Conservation (phyloP, 2,797 vertebrate genomes). For the Lepilemur ruficaudatus region DNA sequence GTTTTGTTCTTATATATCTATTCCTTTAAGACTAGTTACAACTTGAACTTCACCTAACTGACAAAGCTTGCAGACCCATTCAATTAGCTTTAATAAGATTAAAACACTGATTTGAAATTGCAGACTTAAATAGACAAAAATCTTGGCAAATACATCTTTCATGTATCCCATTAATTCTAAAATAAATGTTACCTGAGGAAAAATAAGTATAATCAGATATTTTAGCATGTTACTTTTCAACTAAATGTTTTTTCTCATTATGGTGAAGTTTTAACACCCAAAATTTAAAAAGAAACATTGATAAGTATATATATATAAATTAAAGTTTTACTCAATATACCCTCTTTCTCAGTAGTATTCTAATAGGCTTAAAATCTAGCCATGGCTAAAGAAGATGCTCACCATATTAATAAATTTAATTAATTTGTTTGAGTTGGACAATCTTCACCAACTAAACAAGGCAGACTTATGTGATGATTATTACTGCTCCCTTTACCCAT, state of each 20-base stretch:
- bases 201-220: constrained; percentile 79
- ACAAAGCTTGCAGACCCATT: constrained; percentile 93
- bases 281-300: constrained; percentile 35
- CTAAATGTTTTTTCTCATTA: background rate
- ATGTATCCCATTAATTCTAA: constrained; percentile 90
- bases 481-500: background rate
- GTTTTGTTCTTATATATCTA: constrained; percentile 84
- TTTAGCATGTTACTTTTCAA: constrained; percentile 51
- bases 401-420: background rate
- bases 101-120: constrained; percentile 90
- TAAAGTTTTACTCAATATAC: constrained; percentile 9
- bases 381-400: background rate
- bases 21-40: constrained; percentile 93
- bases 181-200: constrained; percentile 85
- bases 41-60: constrained; percentile 93
- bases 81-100: constrained; percentile 98
- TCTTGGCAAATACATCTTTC: constrained; percentile 92
- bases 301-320: background rate
- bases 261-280: background rate
- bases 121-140: constrained; percentile 92
- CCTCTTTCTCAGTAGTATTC: background rate
- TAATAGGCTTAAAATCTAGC: background rate
- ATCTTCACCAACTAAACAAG: background rate
- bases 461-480: background rate
- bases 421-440: background rate